phyloP scores from a whole-genome alignment of 2,797 vertebrate species.

The Onychomys arenicola region DNA sequence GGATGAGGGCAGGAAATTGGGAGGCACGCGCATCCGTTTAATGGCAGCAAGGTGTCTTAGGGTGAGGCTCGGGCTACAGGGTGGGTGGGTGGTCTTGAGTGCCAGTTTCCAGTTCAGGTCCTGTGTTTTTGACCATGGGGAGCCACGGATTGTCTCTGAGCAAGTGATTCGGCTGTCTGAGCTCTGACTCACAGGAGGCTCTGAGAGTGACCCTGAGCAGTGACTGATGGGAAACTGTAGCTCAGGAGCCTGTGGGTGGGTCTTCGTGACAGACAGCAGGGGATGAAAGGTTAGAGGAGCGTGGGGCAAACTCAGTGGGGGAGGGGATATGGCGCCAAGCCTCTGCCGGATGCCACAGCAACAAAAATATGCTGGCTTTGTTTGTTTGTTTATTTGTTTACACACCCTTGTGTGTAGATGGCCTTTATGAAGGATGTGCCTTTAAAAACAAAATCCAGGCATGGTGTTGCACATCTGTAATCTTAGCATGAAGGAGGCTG shows the following conservation, averaged over 20 bases:
- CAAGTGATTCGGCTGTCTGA: neutral
- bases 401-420: neutral
- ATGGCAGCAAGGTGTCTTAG: accelerated
- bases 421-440: neutral
- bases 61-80: accelerated
- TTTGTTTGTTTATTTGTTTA: neutral
- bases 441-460: neutral
- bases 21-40: accelerated
- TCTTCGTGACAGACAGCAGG: neutral
- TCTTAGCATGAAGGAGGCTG: neutral
- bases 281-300: neutral
- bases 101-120: neutral
- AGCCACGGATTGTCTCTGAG: neutral
- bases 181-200: neutral
- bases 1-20: neutral
- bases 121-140: neutral
- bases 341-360: neutral
- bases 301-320: neutral
- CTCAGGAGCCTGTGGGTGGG: accelerated
- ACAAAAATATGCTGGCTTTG: neutral
- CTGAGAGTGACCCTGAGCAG: neutral
- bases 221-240: no score
- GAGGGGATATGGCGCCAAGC: neutral
- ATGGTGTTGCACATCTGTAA: neutral
- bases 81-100: accelerated